A percentile compares a stretch with the other conserved stretches of the same genome.
Conservation (phyloP, 37 sponge, comb jelly and placozoan genomes). For the Haliclona indistincta region DNA sequence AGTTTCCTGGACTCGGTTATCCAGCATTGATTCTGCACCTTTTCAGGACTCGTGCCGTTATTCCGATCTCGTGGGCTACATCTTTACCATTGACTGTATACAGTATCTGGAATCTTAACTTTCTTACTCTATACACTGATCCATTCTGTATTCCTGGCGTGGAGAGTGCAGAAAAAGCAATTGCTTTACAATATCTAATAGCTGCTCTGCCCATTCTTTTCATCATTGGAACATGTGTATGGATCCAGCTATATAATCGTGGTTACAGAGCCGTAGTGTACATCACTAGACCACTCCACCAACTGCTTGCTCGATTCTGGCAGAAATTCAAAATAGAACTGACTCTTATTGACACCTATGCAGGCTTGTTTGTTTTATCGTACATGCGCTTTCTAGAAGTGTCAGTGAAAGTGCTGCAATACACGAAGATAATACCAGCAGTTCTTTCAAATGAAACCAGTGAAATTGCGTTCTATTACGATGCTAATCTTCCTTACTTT, state of each 20-base stretch:
- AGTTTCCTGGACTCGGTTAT: not conserved
- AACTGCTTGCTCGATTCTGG: not conserved
- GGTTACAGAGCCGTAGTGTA: not conserved
- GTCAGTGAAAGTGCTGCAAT: conserved; percentile 2
- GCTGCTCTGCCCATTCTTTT: conserved; percentile 14
- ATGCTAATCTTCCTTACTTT: not conserved
- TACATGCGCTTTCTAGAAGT: not conserved
- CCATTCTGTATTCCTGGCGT: not conserved
- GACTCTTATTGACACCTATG: conserved; percentile 15
- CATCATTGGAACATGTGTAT: conserved; percentile 5
- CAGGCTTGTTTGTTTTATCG: conserved; percentile 5
- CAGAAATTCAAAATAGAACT: not conserved
- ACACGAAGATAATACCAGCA: not conserved
- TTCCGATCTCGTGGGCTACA: not conserved
- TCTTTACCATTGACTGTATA: not conserved
- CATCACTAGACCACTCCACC: conserved; percentile 6
- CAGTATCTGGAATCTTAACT: conserved; percentile 34
- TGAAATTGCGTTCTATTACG: conserved; percentile 2
- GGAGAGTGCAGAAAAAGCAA: not conserved
- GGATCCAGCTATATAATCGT: conserved; percentile 3
- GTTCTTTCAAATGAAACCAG: not conserved
- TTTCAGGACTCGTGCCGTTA: no score
- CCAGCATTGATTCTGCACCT: conserved; percentile 12
- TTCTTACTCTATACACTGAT: not conserved
- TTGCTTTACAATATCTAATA: conserved; percentile 12